Conservation (phyloP, 2,888 invertebrate genomes). For the Trichogramma evanescens region DNA sequence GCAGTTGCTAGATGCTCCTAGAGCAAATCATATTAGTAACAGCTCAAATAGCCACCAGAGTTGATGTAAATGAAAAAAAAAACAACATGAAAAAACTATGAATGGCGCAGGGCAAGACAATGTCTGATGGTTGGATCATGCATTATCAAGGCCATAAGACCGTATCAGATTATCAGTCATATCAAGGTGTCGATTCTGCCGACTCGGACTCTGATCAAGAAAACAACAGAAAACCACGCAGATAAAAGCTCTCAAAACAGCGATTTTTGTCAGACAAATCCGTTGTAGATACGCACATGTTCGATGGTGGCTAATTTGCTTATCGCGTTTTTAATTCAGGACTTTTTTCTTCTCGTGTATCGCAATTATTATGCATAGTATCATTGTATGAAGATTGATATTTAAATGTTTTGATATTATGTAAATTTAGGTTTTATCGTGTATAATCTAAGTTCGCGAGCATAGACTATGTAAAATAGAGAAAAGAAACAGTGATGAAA, state of each 20-base stretch:
- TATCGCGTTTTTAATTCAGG: no score
- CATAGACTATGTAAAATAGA: no score
- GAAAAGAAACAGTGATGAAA: no score
- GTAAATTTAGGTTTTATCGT: no score
- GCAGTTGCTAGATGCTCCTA: no score
- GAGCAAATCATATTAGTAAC: not conserved
- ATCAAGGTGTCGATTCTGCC: conserved; percentile 40
- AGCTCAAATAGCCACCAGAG: not conserved
- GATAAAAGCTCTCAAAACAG: conserved; percentile 30
- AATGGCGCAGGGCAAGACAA: conserved; percentile 45
- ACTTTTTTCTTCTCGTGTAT: no score
- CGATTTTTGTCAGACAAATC: not conserved
- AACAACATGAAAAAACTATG: conserved; percentile 2
- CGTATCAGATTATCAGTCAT: conserved; percentile 48
- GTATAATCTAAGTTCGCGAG: no score
- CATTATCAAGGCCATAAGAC: conserved; percentile 44
- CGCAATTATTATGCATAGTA: no score
- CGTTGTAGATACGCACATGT: no score
- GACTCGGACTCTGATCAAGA: conserved; percentile 47
- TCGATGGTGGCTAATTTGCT: no score
- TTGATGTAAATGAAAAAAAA: not conserved
- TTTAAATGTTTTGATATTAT: no score
- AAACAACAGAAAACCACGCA: conserved; percentile 44
- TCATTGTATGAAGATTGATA: no score
- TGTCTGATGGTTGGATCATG: conserved; percentile 47